phyloP scores from a whole-genome alignment of 1,140 invertebrate species.

The Glossosoma conforme region DNA sequence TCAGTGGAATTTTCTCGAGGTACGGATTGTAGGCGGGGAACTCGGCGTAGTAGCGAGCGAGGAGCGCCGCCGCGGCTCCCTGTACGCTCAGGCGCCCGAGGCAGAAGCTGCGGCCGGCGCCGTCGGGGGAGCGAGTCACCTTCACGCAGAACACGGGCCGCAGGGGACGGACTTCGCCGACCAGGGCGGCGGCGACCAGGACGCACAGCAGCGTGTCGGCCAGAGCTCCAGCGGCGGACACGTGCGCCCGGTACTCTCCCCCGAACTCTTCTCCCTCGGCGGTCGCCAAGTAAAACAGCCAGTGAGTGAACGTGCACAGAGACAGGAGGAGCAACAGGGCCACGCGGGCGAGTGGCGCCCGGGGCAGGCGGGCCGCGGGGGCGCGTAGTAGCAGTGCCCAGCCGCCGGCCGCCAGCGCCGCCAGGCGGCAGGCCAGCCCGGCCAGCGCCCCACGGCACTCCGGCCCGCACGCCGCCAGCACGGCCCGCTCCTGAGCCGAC shows the following conservation, averaged over 20 bases:
- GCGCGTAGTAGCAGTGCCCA: conserved; percentile 82
- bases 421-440: conserved; percentile 86
- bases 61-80: conserved; percentile 85
- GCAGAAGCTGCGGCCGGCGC: conserved; percentile 76
- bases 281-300: conserved; percentile 93
- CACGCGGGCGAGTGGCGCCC: conserved; percentile 87
- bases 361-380: conserved; percentile 80
- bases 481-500: conserved; percentile 15
- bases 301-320: conserved; percentile 91
- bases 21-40: conserved; percentile 97
- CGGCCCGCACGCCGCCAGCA: conserved; percentile 37
- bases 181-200: conserved; percentile 88
- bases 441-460: conserved; percentile 82
- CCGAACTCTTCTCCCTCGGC: conserved; percentile 67
- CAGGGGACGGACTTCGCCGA: conserved; percentile 88
- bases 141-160: conserved; percentile 88
- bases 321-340: conserved; percentile 85
- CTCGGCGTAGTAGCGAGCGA: conserved; percentile 94
- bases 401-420: conserved; percentile 85
- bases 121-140: conserved; percentile 91
- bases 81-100: conserved; percentile 93
- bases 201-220: conserved; percentile 92
- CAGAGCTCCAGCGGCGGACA: conserved; percentile 71
- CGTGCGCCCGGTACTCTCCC: conserved; percentile 77
- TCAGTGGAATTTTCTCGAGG: conserved; percentile 82